Base-by-base conservation (phyloP, 2,113 vertebrate genomes). In the Marmota flaviventris region DNA sequence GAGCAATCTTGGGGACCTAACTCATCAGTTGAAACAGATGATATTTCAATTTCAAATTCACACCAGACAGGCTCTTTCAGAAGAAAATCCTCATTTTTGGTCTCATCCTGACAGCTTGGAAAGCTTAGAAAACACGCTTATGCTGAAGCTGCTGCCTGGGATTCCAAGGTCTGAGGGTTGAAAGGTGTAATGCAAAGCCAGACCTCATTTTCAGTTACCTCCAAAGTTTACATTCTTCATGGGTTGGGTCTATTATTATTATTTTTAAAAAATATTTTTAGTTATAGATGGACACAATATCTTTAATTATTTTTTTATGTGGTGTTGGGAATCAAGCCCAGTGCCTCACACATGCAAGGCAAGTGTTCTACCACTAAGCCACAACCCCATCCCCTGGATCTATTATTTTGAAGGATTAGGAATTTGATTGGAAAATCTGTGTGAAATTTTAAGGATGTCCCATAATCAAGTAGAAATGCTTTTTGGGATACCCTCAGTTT, bases 401-500 rank as follows among this genome's bases (percentile, higher is more conserved):
- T 92, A 63, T 58, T 90, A 90, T 51, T 95, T 48, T 42, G 48
- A 92, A 89, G 56, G 53, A 61, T 63, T 70, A 76, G n/a, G 85
- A 92, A 91, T 65, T n/a, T 70, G 78, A 89, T 85, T 8, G 83
- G 53, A 78, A 6, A 67, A 53, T 6, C 17, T 73, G 37, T 65
- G 51, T 81, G 67, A 85, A 85, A 89, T 56, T 93, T 92, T 92
- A 72, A 90, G 67, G 87, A 81, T n/a, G 10, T 92, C 42, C 70
- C 45, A 91, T 92, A 77, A 56, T 51, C 17, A 73, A 82, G 83
- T 0, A 91, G 48, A 85, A 92, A 37, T 58, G 48, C 20, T 69
- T 93, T 53, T 70, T 53, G 42, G 70, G 48, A 53, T 61, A 87
- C n/a, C 51, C 63, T 34, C 13, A 34, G 45, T 76, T 93, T 93